phyloP scores from a whole-genome alignment of 1,140 invertebrate species.

The Lutraria rhynchaena region DNA sequence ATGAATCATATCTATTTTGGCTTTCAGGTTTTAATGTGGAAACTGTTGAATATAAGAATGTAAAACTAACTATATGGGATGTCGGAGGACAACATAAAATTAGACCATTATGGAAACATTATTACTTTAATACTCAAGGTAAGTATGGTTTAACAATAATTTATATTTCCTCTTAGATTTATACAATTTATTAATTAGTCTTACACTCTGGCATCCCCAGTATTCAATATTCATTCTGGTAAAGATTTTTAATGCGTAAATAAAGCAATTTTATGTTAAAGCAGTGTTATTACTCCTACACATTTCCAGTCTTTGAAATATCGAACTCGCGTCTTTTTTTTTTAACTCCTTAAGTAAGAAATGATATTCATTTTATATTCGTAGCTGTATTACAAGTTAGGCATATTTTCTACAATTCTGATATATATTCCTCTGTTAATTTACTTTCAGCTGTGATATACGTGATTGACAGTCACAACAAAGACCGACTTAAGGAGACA shows the following conservation, averaged over 20 bases:
- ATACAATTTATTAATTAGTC: too few species aligned
- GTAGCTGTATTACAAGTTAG: background rate
- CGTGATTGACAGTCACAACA: slow-evolving; percentile 99
- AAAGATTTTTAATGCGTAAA: too few species aligned
- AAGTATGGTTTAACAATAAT: too few species aligned
- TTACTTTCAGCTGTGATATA: slow-evolving; percentile 90
- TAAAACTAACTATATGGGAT: slow-evolving; percentile 80
- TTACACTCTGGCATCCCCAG: too few species aligned
- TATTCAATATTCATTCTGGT: too few species aligned
- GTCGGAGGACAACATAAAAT: slow-evolving; percentile 80
- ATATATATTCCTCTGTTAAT: background rate
- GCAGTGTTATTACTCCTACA: too few species aligned
- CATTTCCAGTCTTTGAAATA: too few species aligned
- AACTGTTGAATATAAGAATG: slow-evolving; percentile 80
- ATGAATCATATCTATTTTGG: slow-evolving; percentile 1
- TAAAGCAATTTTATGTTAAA: too few species aligned
- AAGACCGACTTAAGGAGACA: slow-evolving; percentile 97
- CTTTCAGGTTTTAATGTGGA: slow-evolving; percentile 80
- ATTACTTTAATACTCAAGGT: slow-evolving; percentile 96
- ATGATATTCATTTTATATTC: too few species aligned
- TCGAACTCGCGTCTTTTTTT: too few species aligned
- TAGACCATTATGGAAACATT: slow-evolving; percentile 96
- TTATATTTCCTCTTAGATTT: too few species aligned
- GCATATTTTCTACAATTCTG: background rate
- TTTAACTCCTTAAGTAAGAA: too few species aligned